Base-by-base conservation (phyloP, 2,888 invertebrate species). In the Gerris lacustris region DNA sequence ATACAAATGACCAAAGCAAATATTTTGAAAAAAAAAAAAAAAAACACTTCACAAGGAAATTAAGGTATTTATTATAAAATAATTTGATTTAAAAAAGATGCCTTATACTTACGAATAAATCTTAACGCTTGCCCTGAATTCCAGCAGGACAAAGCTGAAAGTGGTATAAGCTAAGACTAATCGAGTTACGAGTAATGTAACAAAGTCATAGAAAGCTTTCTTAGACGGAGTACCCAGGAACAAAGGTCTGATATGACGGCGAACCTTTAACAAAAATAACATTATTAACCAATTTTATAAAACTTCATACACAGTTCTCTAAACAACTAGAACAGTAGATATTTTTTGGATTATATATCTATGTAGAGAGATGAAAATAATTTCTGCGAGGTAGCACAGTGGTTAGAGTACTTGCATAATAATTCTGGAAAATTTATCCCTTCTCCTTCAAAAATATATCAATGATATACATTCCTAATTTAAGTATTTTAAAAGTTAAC, bases 81-180 rank as follows among this genome's bases (percentile, higher is more conserved):
- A 31, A 31, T 31, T 31, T 31, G 31, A 31, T 31, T 31, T 31
- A 31, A 31, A 31, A 31, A 31, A 31, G 31, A 31, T 2, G 31
- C 4, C 31, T 31, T 11, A 55, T 74, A 83, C 88, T 84, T 83
- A 95, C 94, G 87, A 86, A 81, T 91, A 93, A 77, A 94, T 83
- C 71, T 84, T 84, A 70, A 93, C 81, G 77, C 89, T 88, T 55
- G 91, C 87, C 80, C 86, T 84, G 76, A 96, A 88, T 79, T 96
- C 92, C 77, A 97, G 85, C 73, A 96, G 82, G 73, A 96, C 88
- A 82, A 98, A 98, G 75, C 94, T 91, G 80, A 94, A 93, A 66
- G 94, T 92, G 70, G 91, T 84, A 80, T 97, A 97, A 47, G 91
- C 90, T 86, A 97, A 87, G 73, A 90, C 86, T 68, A 95, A 80